Evolutionary conservation across 2,888 invertebrate genomes (phyloP).

Genomic region (Microchrysa polita): DNA sequence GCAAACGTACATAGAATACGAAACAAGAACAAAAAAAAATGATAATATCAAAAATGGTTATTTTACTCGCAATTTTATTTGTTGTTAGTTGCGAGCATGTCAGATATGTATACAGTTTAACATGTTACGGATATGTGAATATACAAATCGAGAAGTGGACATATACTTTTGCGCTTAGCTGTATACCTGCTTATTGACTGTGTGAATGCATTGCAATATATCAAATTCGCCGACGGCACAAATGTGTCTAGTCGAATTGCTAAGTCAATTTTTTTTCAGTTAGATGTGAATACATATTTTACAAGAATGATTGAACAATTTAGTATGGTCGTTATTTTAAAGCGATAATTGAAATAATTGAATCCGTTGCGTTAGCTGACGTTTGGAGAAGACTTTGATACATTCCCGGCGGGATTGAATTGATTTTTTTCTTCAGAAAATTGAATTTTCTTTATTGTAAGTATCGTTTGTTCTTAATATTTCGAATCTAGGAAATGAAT

Average conservation of each 20-base stretch:
- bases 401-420: neutral
- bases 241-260: neutral
- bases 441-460: too few species aligned
- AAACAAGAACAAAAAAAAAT: neutral
- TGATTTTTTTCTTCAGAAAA: too few species aligned
- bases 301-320: neutral
- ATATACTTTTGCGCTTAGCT: neutral
- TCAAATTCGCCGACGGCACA: neutral
- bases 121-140: too few species aligned
- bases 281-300: neutral
- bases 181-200: neutral
- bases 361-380: neutral
- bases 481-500: too few species aligned
- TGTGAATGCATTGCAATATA: neutral
- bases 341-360: slow-evolving; percentile 9
- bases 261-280: neutral
- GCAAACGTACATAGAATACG: neutral
- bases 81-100: too few species aligned
- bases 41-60: too few species aligned
- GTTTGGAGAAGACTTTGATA: neutral
- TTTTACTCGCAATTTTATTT: too few species aligned
- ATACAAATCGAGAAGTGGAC: neutral
- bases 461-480: too few species aligned
- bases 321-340: neutral
- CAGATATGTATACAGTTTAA: too few species aligned